Evolutionary conservation across 2,888 invertebrate genomes (phyloP).

Genomic region (Coenonympha arcania): DNA sequence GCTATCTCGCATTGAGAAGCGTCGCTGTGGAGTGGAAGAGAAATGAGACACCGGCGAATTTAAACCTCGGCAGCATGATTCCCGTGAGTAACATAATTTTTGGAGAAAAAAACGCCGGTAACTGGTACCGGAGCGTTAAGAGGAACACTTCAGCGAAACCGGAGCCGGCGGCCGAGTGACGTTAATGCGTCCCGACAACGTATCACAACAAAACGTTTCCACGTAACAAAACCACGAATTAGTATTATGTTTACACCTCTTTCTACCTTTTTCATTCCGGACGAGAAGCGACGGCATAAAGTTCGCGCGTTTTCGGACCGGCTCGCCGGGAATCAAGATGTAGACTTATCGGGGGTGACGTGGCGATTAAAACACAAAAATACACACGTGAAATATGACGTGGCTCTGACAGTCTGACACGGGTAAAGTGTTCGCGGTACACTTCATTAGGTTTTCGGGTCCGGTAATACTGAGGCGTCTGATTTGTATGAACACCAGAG

Average conservation of each 20-base stretch:
- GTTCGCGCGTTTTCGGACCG: conserved; percentile 11
- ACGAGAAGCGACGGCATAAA: conserved; percentile 47
- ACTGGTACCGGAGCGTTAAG: conserved; percentile 55
- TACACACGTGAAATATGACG: conserved; percentile 56
- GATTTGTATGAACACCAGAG: conserved; percentile 21
- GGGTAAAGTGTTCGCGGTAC: conserved; percentile 61
- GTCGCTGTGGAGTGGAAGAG: neutral
- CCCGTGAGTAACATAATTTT: conserved; percentile 30
- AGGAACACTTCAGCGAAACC: conserved; percentile 69
- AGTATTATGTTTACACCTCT: conserved; percentile 64
- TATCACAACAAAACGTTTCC: conserved; percentile 68
- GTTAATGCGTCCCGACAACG: conserved; percentile 53
- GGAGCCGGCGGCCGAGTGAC: conserved; percentile 47
- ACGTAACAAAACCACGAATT: conserved; percentile 63
- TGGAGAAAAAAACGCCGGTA: conserved; percentile 38
- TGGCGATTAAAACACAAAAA: conserved; percentile 48
- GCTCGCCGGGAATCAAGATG: conserved; percentile 27
- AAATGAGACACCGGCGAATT: conserved; percentile 23
- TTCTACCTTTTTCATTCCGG: conserved; percentile 51
- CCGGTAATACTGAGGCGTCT: conserved; percentile 38
- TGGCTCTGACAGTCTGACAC: conserved; percentile 67
- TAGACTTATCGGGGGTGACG: conserved; percentile 52
- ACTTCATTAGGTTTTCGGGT: conserved; percentile 63
- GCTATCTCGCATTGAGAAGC: neutral
- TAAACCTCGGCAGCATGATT: conserved; percentile 29